Base-by-base conservation (phyloP, 2,797 vertebrate genomes). In the Siniperca undulata region DNA sequence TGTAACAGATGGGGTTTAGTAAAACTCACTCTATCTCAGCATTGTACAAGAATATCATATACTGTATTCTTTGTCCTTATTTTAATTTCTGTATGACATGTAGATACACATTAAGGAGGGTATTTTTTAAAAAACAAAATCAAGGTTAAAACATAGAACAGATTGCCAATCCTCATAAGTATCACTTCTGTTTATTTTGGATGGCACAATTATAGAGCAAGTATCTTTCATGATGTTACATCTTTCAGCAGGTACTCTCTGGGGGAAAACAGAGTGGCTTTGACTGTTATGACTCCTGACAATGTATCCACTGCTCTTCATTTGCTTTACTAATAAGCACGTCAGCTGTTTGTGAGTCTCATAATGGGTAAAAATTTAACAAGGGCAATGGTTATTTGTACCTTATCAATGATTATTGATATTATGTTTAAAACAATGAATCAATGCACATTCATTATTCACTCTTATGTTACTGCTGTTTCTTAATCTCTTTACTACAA, bases 221-320 rank as follows among this genome's bases (percentile, higher is more conserved):
- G 85, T 78, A 36, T 89, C 67, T 83, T 78, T 79, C 24, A 80
- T 55, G 73, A 77, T 87, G 65, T 80, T 89, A 65, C 70, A 76
- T 89, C 69, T 91, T 88, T 74, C 78, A 85, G 75, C 60, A 77
- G 62, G 66, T 74, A 20, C 59, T 87, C 88, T 89, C 83, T 9
- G 48, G 66, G 85, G 76, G 91, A 78, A 70, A 78, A 81, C 75
- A 84, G 66, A 86, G 74, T 71, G 69, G 55, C 79, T 90, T 85
- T 90, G 91, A 94, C 84, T 81, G 72, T 86, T 89, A 94, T 86
- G 74, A 70, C 70, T 88, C 71, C 68, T 90, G 92, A 92, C 88
- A 91, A 80, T 89, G 67, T 90, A 85, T 80, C 67, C 50, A 44
- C 86, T 82, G 78, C 80, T 91, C 82, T 89, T 87, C 85, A 86